Conservation (phyloP, 1,140 invertebrate species). For the Leptinotarsa texana region DNA sequence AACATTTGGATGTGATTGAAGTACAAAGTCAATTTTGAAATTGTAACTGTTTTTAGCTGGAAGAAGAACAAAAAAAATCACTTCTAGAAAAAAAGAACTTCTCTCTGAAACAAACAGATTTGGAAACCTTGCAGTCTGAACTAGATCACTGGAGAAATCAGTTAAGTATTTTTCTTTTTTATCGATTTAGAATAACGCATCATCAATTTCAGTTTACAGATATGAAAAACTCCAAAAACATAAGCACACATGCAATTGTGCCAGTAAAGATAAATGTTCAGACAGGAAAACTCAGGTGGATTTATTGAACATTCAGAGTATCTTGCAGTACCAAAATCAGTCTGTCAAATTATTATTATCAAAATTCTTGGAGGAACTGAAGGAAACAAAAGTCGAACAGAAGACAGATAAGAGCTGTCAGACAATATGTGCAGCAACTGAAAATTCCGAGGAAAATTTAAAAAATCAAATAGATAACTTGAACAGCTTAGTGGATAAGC, state of each 20-base stretch:
- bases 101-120: background rate
- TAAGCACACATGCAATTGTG: background rate
- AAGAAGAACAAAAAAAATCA: background rate
- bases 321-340: slow-evolving; percentile 18
- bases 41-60: background rate
- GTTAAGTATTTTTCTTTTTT: slow-evolving; percentile 2
- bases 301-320: background rate
- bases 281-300: background rate
- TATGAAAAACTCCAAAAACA: background rate
- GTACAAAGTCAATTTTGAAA: background rate
- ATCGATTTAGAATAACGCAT: background rate
- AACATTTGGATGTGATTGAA: no score
- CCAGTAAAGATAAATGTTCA: no score
- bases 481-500: background rate
- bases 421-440: background rate
- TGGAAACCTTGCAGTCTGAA: background rate
- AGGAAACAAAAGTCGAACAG: background rate
- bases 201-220: background rate
- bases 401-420: background rate
- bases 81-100: background rate
- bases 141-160: background rate
- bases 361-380: slow-evolving; percentile 11
- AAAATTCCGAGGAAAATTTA: background rate
- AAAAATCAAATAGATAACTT: slow-evolving; percentile 8
- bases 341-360: background rate